Conservation (phyloP, 2,888 invertebrate genomes). For the Drosophila nr. perissopoda region DNA sequence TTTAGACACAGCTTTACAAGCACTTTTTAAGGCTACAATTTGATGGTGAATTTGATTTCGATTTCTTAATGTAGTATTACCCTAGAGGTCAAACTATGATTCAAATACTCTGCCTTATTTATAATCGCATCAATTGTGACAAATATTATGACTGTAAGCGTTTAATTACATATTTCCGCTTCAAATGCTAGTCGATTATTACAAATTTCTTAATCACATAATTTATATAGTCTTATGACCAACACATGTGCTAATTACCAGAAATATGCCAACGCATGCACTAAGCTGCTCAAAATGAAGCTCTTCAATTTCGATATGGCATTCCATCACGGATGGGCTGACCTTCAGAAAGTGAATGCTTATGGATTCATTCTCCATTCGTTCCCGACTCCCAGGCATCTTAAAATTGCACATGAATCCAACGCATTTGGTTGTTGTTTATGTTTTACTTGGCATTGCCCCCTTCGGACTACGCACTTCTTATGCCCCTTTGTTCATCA, state of each 20-base stretch:
- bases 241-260: conserved; percentile 10
- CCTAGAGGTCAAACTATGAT: not conserved
- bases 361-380: conserved; percentile 26
- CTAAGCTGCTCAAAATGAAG: not conserved
- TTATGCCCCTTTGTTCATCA: conserved; percentile 33
- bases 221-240: conserved; percentile 1
- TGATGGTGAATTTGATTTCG: not conserved
- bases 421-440: conserved; percentile 21
- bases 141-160: not conserved
- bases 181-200: not conserved
- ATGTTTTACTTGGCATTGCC: conserved; percentile 41
- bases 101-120: not conserved
- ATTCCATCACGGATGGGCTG: conserved; percentile 12
- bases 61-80: not conserved
- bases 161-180: not conserved
- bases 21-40: not conserved
- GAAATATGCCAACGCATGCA: not conserved
- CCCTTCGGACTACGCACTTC: conserved; percentile 35
- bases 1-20: not conserved
- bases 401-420: conserved; percentile 24
- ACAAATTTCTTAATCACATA: not conserved
- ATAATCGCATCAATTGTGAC: not conserved
- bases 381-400: not conserved
- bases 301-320: not conserved
- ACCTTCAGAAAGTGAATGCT: conserved; percentile 37